These are phyloP conservation scores for Galeruca laticollis DNA, from an alignment of 2,888 invertebrate species.

Conservation along the genomic window DNA sequence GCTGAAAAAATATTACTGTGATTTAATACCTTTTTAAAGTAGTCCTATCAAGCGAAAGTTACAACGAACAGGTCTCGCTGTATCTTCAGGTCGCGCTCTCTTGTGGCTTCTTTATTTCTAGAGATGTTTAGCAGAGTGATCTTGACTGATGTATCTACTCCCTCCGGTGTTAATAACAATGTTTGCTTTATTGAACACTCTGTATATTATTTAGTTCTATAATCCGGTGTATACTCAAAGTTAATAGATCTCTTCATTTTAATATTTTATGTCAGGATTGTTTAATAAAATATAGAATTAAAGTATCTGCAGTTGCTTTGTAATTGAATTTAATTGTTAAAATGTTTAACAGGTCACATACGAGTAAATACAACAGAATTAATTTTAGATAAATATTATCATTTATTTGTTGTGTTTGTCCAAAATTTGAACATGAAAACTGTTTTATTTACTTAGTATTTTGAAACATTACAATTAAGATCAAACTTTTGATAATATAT, in stretches of 20 bases:
- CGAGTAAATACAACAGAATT: not conserved
- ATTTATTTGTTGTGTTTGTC: constrained; percentile 2
- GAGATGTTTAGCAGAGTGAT: constrained; percentile 63
- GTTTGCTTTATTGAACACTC: constrained; percentile 62
- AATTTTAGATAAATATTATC: not conserved
- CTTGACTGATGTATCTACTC: constrained; percentile 65
- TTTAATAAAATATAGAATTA: constrained; percentile 14
- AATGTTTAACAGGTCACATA: not conserved
- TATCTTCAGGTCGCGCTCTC: constrained; percentile 61
- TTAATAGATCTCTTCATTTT: constrained; percentile 49
- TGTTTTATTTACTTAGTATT: not conserved
- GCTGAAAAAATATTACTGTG: constrained; percentile 60
- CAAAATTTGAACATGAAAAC: not conserved
- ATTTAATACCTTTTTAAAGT: constrained; percentile 63
- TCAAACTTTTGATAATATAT: no score
- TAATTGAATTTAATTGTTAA: constrained; percentile 12
- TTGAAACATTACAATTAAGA: not conserved
- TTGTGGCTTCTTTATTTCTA: constrained; percentile 62
- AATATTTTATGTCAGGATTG: constrained; percentile 14
- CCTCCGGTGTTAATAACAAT: constrained; percentile 62
- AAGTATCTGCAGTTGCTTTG: constrained; percentile 7
- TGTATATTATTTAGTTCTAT: constrained; percentile 53
- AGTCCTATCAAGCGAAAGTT: constrained; percentile 56
- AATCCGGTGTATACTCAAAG: constrained; percentile 44
- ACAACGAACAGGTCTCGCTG: constrained; percentile 57